phyloP scores from a whole-genome alignment of 35 echinoderm and acorn worm genomes.

The Apostichopus japonicus region DNA sequence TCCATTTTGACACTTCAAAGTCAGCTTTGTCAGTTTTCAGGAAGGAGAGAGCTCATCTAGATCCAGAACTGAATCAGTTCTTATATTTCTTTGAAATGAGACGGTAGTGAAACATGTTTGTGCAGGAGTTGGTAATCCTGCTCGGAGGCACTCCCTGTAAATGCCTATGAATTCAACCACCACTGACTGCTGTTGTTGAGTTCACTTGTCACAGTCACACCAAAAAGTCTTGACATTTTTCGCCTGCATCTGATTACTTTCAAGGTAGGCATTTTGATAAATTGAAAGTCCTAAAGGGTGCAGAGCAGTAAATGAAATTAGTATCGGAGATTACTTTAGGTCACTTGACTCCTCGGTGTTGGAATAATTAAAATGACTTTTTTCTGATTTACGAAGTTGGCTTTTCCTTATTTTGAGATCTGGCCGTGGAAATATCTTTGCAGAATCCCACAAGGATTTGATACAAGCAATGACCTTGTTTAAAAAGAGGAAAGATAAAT shows the following conservation, averaged over 20 bases:
- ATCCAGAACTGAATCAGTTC: too few species aligned
- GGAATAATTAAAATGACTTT: neutral
- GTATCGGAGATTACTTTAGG: slow-evolving; percentile 16
- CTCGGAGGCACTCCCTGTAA: neutral
- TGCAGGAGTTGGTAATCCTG: neutral
- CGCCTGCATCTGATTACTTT: neutral
- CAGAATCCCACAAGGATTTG: too few species aligned
- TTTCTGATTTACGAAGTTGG: too few species aligned
- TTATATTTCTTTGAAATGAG: too few species aligned
- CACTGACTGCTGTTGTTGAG: neutral
- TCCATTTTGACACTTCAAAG: too few species aligned
- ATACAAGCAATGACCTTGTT: too few species aligned
- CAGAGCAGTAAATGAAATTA: slow-evolving; percentile 35
- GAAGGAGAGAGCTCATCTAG: too few species aligned
- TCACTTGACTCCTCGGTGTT: neutral
- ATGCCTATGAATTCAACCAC: neutral
- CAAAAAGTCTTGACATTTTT: neutral
- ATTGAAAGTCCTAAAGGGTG: slow-evolving; percentile 10
- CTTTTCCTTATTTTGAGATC: too few species aligned
- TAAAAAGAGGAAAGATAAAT: too few species aligned
- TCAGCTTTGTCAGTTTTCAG: too few species aligned
- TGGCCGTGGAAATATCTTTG: too few species aligned
- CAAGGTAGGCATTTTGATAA: slow-evolving; percentile 5
- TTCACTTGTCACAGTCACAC: neutral
- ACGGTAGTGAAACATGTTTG: neutral